Conservation (phyloP, 2,113 vertebrate species). For the Cranoglanis bouderius region DNA sequence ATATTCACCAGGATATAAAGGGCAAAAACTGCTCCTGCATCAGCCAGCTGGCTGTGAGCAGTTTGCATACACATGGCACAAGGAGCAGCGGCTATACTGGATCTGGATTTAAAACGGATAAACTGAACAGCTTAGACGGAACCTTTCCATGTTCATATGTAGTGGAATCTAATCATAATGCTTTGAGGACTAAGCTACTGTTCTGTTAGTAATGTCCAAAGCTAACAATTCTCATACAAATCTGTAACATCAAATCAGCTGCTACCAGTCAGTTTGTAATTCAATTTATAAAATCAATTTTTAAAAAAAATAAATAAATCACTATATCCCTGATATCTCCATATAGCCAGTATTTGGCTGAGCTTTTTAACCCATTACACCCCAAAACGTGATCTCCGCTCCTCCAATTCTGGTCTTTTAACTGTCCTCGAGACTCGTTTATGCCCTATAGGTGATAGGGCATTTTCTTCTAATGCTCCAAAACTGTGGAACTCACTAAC, state of each 20-base stretch:
- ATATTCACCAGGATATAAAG: slow-evolving; percentile 25
- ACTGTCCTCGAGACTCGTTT: no score
- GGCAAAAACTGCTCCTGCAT: slow-evolving; percentile 23
- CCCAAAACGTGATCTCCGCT: no score
- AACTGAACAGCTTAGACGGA: background rate
- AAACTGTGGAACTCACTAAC: no score
- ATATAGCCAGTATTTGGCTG: no score
- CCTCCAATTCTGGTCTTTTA: no score
- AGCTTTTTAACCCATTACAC: no score
- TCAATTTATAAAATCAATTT: no score
- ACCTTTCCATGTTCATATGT: background rate
- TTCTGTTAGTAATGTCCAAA: background rate
- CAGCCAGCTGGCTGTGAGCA: background rate
- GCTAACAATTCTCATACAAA: background rate
- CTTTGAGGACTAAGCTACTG: background rate
- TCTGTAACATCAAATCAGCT: background rate
- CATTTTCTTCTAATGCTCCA: no score
- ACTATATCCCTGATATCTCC: background rate
- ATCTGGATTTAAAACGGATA: slow-evolving; percentile 21
- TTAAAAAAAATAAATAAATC: no score
- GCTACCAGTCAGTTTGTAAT: no score
- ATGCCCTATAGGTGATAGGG: no score
- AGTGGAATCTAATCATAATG: background rate
- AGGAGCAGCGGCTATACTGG: background rate
- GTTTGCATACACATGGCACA: background rate